Evolutionary conservation across 2,113 vertebrate genomes (phyloP).

Genomic region (Helogale parvula): DNA sequence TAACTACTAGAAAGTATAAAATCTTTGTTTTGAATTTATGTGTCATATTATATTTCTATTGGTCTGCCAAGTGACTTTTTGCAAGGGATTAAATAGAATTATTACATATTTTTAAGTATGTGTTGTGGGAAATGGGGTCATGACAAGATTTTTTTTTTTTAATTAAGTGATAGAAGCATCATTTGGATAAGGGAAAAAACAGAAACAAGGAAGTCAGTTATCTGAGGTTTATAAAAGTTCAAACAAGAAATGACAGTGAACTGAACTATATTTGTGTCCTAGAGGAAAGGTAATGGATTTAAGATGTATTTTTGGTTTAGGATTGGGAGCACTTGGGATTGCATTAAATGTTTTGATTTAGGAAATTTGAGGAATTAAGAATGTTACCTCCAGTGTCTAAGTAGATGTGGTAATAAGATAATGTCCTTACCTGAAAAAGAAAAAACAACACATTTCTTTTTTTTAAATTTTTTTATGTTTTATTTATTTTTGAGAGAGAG

Average conservation of each 20-base stretch:
- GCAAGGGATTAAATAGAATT: neutral
- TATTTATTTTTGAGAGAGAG: too few species aligned
- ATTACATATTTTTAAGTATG: neutral
- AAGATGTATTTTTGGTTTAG: neutral
- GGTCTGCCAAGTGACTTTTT: neutral
- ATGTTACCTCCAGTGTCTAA: neutral
- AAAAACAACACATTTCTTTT: conserved; percentile 5
- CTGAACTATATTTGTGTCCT: neutral
- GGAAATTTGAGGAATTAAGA: neutral
- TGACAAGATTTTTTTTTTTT: neutral
- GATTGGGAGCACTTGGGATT: neutral
- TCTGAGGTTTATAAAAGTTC: neutral
- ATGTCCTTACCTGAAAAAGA: neutral
- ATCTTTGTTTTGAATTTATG: neutral
- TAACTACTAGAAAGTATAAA: neutral
- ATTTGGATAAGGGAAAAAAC: neutral
- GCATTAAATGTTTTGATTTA: neutral
- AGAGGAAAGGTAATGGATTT: neutral
- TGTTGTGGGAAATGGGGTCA: neutral
- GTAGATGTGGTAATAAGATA: neutral
- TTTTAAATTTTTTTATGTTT: too few species aligned
- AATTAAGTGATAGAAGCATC: neutral
- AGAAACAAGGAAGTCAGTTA: neutral
- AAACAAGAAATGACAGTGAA: neutral
- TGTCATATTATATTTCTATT: neutral